Conservation (phyloP, 2,888 invertebrate genomes). For the Nasonovia ribisnigri region DNA sequence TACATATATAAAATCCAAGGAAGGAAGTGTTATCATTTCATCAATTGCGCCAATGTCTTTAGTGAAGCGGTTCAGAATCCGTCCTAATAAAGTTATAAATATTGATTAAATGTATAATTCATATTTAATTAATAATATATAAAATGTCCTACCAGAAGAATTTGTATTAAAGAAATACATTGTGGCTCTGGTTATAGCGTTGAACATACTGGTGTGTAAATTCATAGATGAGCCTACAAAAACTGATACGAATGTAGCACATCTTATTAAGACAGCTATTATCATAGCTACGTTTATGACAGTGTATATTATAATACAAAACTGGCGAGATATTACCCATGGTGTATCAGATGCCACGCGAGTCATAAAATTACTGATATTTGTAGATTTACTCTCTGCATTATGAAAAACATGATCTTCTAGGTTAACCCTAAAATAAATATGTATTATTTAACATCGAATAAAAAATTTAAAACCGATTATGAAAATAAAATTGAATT, state of each 20-base stretch:
- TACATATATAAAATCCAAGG: slow-evolving; percentile 74
- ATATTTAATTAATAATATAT: neutral
- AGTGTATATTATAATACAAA: slow-evolving; percentile 75
- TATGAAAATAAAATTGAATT: slow-evolving; percentile 66
- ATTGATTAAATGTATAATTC: neutral
- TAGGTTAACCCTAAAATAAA: slow-evolving; percentile 76
- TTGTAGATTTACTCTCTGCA: neutral
- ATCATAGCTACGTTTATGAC: slow-evolving; percentile 73
- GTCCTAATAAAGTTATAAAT: slow-evolving; percentile 71
- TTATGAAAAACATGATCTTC: slow-evolving; percentile 67
- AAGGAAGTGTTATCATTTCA: slow-evolving; percentile 75
- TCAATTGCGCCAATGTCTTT: slow-evolving; percentile 86
- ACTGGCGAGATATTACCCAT: slow-evolving; percentile 49
- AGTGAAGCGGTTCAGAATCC: slow-evolving; percentile 89
- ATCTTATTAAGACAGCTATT: slow-evolving; percentile 75
- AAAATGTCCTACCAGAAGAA: slow-evolving; percentile 76
- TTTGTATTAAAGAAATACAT: slow-evolving; percentile 92
- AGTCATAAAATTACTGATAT: neutral
- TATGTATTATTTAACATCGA: neutral
- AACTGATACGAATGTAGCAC: slow-evolving; percentile 79
- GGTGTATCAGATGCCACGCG: neutral
- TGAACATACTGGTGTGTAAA: slow-evolving; percentile 88
- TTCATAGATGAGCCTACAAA: slow-evolving; percentile 84
- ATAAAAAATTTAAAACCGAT: neutral
- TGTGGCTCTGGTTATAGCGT: slow-evolving; percentile 81